Base-by-base conservation (phyloP, 2,797 vertebrate species). In the Liasis olivaceus region DNA sequence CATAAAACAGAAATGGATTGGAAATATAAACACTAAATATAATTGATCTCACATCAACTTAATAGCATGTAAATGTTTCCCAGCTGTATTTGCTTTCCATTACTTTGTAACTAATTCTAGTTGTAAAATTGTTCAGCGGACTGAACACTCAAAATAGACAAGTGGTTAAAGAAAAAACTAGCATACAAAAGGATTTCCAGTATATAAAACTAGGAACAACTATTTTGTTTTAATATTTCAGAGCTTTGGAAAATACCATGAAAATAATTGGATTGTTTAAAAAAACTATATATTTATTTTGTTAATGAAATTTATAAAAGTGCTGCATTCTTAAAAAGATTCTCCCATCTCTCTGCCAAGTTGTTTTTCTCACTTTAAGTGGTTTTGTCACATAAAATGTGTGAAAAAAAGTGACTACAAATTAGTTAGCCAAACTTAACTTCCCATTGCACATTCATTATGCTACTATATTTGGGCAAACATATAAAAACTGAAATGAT, bases 51-150 rank as follows among this genome's bases (percentile, higher is more conserved):
- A 84, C 85, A 77, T 69, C 26, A 93, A 54, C 26, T 89, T 90
- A 93, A 93, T 2, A 91, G 59, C 13, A 92, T 89, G 84, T 58
- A 90, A 95, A 92, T 72, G 56, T 88, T 66, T 89, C 87, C 77
- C 77, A 85, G 62, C 14, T 91, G 56, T 60, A 93, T 86, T 86
- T 13, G 20, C 3, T 93, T 88, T 8, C 62, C 86, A 85, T 88
- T 88, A n/a, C 56, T 88, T 89, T 93, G 51, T 63, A 91, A 85
- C 17, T 92, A 63, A 81, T 58, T 20, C 87, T 17, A n/a, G 7
- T 62, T 26, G 2, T 89, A 62, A 91, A 24, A 4, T 9, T 87
- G 51, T 22, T 86, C 6, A 0, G 4, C 7, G 0, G 3, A 20
- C 12, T 28, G 51, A 91, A 59, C 93, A 84, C 91, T 3, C 14